Base-by-base conservation (phyloP, 2,888 invertebrate genomes). In the Xylophagus ater region DNA sequence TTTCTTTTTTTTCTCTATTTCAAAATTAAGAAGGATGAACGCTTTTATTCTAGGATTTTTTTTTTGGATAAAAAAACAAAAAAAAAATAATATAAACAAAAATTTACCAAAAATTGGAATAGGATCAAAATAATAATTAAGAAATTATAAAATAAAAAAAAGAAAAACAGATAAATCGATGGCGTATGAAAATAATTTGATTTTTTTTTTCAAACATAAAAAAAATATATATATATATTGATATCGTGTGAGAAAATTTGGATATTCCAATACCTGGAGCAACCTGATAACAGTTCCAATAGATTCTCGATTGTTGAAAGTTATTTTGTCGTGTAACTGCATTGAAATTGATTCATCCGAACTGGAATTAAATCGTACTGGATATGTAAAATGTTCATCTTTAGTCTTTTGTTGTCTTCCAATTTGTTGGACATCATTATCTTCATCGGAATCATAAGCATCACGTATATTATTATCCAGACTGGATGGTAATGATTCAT, bases 401-500 rank as follows among this genome's bases (percentile, higher is more conserved):
- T 18, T 20, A 31, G 30, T 40, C 14, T 40, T 37, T 12, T 31
- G 20, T 3, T 12, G 17, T n/a, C n/a, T n/a, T n/a, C n/a, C n/a
- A n/a, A n/a, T n/a, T n/a, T n/a, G n/a, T n/a, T n/a, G n/a, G n/a
- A 43, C 42, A 25, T 37, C 41, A 37, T 41, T 35, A 34, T 35
- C 31, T 29, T 40, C 26, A 34, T 30, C 42, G 20, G 40, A 40
- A 42, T 25, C 37, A 41, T 33, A 34, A 20, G 23, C 34, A 34
- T 17, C 15, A 26, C n/a, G 5, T 35, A 37, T 28, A 14, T 32
- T 31, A 38, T 38, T 15, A 38, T 36, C 38, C 66, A 83, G 76
- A 61, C 85, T 86, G 56, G 85, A 83, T 43, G 86, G 85, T 67
- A 86, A 73, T 47, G 86, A 86, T 65, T 87, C 88, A 59, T 87